These are phyloP conservation scores for Chrysopa pallens DNA, from an alignment of 1,140 invertebrate genomes.

Conservation along the genomic window DNA sequence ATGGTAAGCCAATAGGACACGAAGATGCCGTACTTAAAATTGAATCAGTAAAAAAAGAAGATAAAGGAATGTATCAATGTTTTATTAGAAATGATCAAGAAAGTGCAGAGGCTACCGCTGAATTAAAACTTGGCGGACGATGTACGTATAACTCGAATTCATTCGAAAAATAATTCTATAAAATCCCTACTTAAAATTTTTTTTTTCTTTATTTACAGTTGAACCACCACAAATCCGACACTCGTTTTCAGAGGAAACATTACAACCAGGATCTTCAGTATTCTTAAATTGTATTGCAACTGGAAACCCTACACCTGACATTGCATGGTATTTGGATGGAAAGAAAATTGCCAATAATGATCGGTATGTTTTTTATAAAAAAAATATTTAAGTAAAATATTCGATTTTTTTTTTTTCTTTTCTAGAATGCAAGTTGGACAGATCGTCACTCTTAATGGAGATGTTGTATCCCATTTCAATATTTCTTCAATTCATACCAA, in stretches of 20 bases:
- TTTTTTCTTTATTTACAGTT: constrained; percentile 29
- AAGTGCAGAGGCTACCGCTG: constrained; percentile 78
- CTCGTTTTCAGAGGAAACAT: constrained; percentile 69
- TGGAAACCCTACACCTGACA: constrained; percentile 87
- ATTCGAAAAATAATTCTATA: background rate
- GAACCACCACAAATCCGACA: constrained; percentile 76
- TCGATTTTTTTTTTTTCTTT: background rate
- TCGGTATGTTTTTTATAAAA: constrained; percentile 20
- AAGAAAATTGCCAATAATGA: constrained; percentile 67
- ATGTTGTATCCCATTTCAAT: constrained; percentile 86
- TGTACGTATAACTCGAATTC: constrained; percentile 33
- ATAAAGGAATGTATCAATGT: constrained; percentile 96
- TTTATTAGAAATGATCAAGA: constrained; percentile 88
- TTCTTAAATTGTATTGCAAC: constrained; percentile 59
- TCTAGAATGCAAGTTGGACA: constrained; percentile 59
- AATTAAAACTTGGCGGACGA: constrained; percentile 81
- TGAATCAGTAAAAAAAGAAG: constrained; percentile 79
- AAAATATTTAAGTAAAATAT: background rate
- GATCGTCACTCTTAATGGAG: constrained; percentile 72
- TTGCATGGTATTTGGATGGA: constrained; percentile 85
- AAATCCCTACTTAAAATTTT: background rate
- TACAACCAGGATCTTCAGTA: constrained; percentile 70
- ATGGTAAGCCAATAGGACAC: constrained; percentile 65
- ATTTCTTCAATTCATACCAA: constrained; percentile 82
- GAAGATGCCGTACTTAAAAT: constrained; percentile 66